These are phyloP conservation scores for Cactoblastis cactorum DNA, from an alignment of 2,888 invertebrate genomes.

Conservation along the genomic window DNA sequence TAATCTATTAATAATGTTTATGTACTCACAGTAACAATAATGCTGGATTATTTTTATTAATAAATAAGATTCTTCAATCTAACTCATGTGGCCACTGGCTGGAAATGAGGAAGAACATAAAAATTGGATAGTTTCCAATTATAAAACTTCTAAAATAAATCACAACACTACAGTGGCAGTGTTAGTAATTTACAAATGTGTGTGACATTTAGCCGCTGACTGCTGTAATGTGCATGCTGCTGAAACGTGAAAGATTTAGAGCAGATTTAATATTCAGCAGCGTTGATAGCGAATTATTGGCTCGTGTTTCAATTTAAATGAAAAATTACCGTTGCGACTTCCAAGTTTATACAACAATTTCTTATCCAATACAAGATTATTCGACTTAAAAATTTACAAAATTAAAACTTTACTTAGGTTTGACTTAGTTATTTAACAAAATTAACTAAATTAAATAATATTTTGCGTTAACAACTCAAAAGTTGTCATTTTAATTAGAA, in stretches of 20 bases:
- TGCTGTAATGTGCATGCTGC: neutral
- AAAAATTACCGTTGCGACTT: neutral
- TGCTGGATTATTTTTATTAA: too few relatives aligned
- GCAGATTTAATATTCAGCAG: neutral
- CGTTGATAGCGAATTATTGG: neutral
- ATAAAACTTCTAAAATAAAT: constrained; percentile 73
- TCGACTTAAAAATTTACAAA: too few relatives aligned
- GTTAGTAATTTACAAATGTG: constrained; percentile 35
- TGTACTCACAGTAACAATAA: neutral
- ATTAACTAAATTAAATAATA: too few relatives aligned
- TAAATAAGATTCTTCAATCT: too few relatives aligned
- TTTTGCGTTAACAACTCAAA: too few relatives aligned
- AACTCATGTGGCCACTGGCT: constrained; percentile 23
- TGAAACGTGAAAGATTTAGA: neutral
- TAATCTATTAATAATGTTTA: too few relatives aligned
- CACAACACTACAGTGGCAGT: constrained; percentile 57
- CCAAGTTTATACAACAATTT: neutral
- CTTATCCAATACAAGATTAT: too few relatives aligned
- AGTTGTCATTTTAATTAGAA: too few relatives aligned
- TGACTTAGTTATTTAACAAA: too few relatives aligned
- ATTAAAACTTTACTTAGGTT: too few relatives aligned
- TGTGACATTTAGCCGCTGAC: neutral
- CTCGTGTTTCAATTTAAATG: too few relatives aligned
- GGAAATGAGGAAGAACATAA: constrained; percentile 56
- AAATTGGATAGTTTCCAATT: constrained; percentile 70